phyloP scores from a whole-genome alignment of 2,113 vertebrate genomes.

The Motacilla tschutschensis region DNA sequence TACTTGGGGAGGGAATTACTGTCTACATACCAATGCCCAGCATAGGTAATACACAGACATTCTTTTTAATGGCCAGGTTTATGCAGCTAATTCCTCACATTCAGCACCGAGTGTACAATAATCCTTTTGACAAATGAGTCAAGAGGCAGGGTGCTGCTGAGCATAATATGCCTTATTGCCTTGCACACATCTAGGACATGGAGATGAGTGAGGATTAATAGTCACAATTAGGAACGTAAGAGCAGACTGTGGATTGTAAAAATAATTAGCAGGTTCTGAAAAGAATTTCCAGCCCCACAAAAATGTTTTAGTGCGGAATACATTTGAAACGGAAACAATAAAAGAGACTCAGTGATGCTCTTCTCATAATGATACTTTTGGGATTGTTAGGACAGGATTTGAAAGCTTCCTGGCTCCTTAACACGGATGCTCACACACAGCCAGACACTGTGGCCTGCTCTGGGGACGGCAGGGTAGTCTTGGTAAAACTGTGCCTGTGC shows the following conservation, averaged over 20 bases:
- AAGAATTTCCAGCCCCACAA: conserved; percentile 46
- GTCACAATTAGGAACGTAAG: conserved; percentile 45
- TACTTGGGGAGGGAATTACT: not conserved
- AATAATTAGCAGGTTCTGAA: conserved; percentile 53
- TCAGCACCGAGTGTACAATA: not conserved
- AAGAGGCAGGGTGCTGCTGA: conserved; percentile 46
- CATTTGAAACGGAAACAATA: conserved; percentile 19
- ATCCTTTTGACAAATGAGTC: conserved; percentile 54
- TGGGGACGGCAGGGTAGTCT: not conserved
- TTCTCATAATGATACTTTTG: not conserved
- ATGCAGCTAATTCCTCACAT: conserved; percentile 36
- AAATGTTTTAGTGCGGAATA: conserved; percentile 39
- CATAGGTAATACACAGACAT: conserved; percentile 4
- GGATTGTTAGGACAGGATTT: not conserved
- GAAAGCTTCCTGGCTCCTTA: conserved; percentile 5
- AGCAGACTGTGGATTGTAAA: conserved; percentile 37
- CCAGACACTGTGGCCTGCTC: rapidly evolving
- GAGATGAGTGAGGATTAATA: conserved; percentile 58
- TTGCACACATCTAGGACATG: conserved; percentile 20
- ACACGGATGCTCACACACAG: not conserved
- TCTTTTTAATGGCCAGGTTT: conserved; percentile 17
- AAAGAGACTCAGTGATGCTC: not conserved
- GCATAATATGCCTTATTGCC: conserved; percentile 52
- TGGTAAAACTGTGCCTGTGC: not conserved
- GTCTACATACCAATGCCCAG: not conserved